These are phyloP conservation scores for Cichladusa arquata DNA, from an alignment of 2,113 vertebrate species.

Conservation along the genomic window DNA sequence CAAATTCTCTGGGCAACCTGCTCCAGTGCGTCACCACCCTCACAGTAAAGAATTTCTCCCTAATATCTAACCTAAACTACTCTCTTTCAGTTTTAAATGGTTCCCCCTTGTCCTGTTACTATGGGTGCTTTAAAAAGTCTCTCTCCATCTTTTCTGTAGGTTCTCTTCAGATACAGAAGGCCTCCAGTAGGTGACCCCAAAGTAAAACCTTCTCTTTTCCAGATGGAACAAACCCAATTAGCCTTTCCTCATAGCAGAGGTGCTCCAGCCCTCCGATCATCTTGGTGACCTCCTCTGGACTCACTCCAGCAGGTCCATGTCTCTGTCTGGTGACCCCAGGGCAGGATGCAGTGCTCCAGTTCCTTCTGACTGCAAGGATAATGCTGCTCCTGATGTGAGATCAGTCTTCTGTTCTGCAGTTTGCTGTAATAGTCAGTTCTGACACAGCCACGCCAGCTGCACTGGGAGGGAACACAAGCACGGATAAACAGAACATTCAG, in stretches of 20 bases:
- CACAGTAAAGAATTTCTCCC: background rate
- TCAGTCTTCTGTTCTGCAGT: background rate
- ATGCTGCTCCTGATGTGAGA: background rate
- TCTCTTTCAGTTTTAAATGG: background rate
- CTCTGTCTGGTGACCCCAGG: background rate
- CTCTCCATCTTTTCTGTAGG: background rate
- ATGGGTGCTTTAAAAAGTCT: background rate
- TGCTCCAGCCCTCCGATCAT: background rate
- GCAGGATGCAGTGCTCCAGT: background rate
- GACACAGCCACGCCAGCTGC: background rate
- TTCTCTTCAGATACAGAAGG: background rate
- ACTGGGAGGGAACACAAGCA: background rate
- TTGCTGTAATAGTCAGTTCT: background rate
- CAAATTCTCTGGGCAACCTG: background rate
- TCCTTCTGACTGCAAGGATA: background rate
- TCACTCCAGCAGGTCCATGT: background rate
- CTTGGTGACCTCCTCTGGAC: background rate
- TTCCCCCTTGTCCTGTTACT: background rate
- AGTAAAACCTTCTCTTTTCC: background rate
- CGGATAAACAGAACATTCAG: background rate
- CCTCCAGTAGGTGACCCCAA: background rate
- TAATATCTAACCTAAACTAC: too few relatives aligned
- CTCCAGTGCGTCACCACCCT: background rate
- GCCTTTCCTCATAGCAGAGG: background rate
- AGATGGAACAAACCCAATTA: background rate